A percentile compares a stretch with the other conserved stretches of the same genome.
These are phyloP conservation scores for Arion vulgaris DNA, from an alignment of 1,140 invertebrate species.

Conservation along the genomic window DNA sequence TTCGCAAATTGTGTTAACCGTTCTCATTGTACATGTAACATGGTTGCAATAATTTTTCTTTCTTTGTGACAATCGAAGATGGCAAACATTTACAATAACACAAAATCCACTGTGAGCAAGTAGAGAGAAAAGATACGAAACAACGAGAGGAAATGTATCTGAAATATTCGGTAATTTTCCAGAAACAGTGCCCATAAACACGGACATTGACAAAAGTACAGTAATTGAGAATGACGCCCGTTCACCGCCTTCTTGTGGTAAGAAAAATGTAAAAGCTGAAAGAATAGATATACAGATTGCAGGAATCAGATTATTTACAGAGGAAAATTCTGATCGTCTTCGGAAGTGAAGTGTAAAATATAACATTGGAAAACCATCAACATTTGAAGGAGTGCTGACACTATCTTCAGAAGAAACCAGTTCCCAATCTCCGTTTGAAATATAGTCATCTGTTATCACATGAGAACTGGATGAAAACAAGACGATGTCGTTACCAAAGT, in stretches of 20 bases:
- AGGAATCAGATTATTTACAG: conserved; percentile 76
- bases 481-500: neutral
- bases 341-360: neutral
- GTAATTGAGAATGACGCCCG: conserved; percentile 76
- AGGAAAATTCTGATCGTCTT: conserved; percentile 64
- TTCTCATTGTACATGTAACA: no score
- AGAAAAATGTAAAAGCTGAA: conserved; percentile 75
- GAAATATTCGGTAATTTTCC: conserved; percentile 76
- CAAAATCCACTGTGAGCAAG: neutral
- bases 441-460: neutral
- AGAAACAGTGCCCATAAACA: conserved; percentile 76
- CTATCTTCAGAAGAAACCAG: neutral
- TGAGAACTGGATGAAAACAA: neutral
- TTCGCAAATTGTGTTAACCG: no score
- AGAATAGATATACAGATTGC: conserved; percentile 76
- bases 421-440: conserved; percentile 7
- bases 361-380: neutral
- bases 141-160: conserved; percentile 10
- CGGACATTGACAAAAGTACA: conserved; percentile 75
- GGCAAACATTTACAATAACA: neutral
- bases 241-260: conserved; percentile 76
- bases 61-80: neutral
- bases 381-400: neutral
- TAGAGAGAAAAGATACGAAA: neutral
- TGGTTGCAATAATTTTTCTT: no score